Base-by-base conservation (phyloP, 2,797 vertebrate genomes). In the Antennarius maculatus region DNA sequence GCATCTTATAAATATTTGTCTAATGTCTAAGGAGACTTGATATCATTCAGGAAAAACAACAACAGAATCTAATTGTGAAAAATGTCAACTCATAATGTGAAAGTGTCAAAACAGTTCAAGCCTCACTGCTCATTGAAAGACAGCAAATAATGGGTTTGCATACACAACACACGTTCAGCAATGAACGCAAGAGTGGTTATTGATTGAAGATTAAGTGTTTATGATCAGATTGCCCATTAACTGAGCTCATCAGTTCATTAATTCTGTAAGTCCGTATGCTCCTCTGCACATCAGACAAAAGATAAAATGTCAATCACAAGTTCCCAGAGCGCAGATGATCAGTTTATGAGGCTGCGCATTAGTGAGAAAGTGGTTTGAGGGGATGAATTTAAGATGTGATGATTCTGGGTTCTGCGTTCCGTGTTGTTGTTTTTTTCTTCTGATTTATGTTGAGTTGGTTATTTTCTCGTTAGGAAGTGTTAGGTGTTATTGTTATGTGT, bases 11-110 rank as follows among this genome's bases (percentile, higher is more conserved):
- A 39, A 39, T 39, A 8, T 8, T 39, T 39, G 7, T 39, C 4
- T 39, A 39, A 39, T 10, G 37, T 39, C 37, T 39, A 39, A 34
- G 31, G 31, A 34, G 31, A 34, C 31, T 34, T 34, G 37, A 39
- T 50, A 69, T 61, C 29, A n/a, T 70, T 13, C 62, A 60, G 28
- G 45, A 17, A 15, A 53, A 61, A 63, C 15, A 42, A 54, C 45
- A 62, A 50, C 46, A 29, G 17, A 18, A 43, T 63, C 54, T 16
- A 53, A 78, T 57, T 66, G 54, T 8, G 27, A 42, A 54, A 67
- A 55, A 41, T 28, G 10, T 63, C 41, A 53, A 28, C 52, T 62
- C 12, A 31, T 28, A 34, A 64, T 29, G 42, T 60, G 3, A 69
- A 50, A 42, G 29, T 47, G 45, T 66, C 54, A 12, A 5, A 49